Base-by-base conservation (phyloP, 2,113 vertebrate species). In the Sylvietta virens region DNA sequence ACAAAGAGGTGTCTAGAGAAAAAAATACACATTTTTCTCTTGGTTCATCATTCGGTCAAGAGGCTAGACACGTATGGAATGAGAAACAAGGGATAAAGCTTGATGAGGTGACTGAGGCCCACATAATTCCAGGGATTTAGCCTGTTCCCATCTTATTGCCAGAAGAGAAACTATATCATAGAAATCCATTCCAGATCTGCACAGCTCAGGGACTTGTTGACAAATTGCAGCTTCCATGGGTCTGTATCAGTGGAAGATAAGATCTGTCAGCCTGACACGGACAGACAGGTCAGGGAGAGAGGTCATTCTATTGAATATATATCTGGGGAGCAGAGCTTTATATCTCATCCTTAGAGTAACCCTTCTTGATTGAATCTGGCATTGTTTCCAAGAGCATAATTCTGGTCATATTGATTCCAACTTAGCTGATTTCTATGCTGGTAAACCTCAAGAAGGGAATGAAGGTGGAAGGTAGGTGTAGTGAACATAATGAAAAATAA, bases 111-210 rank as follows among this genome's bases (percentile, higher is more conserved):
- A 62, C 61, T 84, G 89, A 91, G 13, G 5, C 35, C 17, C 11
- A 65, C 57, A 47, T 94, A 95, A 95, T 90, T 95, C 74, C 42
- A 86, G 50, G 73, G 62, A 87, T 95, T 94, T 95, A 50, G 37
- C 19, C 50, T 73, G 54, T 56, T 87, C 33, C 23, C 33, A 66
- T 69, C 3, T 90, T 80, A 77, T 62, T 57, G 9, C 30, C 19
- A 76, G 42, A 61, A 39, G 7, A 92, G 33, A 80, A 92, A 91
- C 66, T 80, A 8, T 61, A 47, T 90, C 7, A 37, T 11, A 65
- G 28, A 91, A 95, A 96, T 92, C 62, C 54, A 72, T 79, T 33
- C 73, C 16, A 70, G 17, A 61, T 69, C 50, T 65, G 31, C 35
- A 54, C 26, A 90, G 64, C 50, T 61, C 50, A 66, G 81, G 58